A percentile compares a stretch with the other conserved stretches of the same genome.
Conservation (phyloP, 2,113 vertebrate genomes). For the Oncorhynchus kisutch region DNA sequence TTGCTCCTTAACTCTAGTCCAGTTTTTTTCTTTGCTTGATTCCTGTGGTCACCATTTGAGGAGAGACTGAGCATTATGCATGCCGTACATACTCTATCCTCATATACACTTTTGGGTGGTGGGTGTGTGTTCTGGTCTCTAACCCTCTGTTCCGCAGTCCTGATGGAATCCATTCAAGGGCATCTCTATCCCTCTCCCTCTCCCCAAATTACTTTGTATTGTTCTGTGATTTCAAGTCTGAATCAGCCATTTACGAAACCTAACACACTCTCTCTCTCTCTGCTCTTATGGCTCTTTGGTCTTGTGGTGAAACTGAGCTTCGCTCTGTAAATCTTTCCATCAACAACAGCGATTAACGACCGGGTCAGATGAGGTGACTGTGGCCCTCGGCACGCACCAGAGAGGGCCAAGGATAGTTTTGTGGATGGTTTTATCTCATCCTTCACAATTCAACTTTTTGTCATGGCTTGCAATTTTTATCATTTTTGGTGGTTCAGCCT, state of each 20-base stretch:
- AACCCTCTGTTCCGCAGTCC: background rate
- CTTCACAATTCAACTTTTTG: slow-evolving; percentile 20
- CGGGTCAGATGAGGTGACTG: slow-evolving; percentile 60
- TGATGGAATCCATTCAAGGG: background rate
- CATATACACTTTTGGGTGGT: background rate
- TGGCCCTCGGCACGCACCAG: slow-evolving; percentile 33
- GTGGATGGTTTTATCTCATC: slow-evolving; percentile 33
- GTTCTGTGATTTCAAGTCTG: too few species aligned
- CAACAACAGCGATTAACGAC: slow-evolving; percentile 67
- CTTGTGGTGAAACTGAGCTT: slow-evolving; percentile 67
- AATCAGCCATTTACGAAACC: background rate
- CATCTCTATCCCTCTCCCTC: too few species aligned
- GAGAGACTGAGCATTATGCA: background rate
- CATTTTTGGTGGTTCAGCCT: slow-evolving; percentile 10
- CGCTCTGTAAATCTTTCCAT: slow-evolving; percentile 67
- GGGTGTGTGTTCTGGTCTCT: background rate
- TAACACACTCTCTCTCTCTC: too few species aligned
- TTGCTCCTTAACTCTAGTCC: slow-evolving; percentile 39
- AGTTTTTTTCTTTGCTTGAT: slow-evolving; percentile 42
- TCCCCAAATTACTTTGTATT: background rate
- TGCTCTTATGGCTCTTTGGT: slow-evolving; percentile 33
- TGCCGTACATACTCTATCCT: background rate
- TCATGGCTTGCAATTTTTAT: background rate
- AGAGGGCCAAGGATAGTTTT: slow-evolving; percentile 29
- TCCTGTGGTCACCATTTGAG: slow-evolving; percentile 41